A percentile compares a stretch with the other conserved stretches of the same genome.
Evolutionary conservation across 2,888 invertebrate genomes (phyloP).

Genomic region (Clivina fossor): DNA sequence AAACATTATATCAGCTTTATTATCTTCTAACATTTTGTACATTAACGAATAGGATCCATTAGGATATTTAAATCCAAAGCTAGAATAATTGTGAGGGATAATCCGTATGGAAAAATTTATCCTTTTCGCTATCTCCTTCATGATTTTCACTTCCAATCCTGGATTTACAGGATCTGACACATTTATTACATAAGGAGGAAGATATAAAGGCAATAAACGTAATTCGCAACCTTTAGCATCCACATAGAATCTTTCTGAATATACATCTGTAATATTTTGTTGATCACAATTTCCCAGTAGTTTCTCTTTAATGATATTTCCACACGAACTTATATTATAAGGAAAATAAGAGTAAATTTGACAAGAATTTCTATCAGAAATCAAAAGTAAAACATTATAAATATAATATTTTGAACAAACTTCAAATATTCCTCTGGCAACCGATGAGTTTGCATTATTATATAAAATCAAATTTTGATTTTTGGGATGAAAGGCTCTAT

Average conservation of each 20-base stretch:
- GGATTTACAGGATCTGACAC: conserved; percentile 29
- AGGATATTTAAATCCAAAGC: conserved; percentile 54
- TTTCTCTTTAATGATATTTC: not conserved
- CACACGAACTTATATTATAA: conserved; percentile 18
- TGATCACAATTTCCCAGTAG: conserved; percentile 15
- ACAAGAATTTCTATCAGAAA: not conserved
- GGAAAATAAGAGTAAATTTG: conserved; percentile 24
- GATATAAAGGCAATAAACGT: conserved; percentile 30
- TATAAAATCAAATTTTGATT: conserved; percentile 4
- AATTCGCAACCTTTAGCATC: conserved; percentile 36
- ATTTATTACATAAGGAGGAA: conserved; percentile 40
- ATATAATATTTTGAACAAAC: conserved; percentile 8
- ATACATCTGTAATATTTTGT: conserved; percentile 3
- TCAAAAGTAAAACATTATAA: not conserved
- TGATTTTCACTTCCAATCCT: conserved; percentile 39
- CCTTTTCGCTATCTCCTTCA: conserved; percentile 33
- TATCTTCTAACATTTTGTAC: conserved; percentile 52
- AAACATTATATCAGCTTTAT: conserved; percentile 56
- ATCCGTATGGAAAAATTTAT: conserved; percentile 38
- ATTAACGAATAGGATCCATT: conserved; percentile 57
- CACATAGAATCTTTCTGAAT: conserved; percentile 16
- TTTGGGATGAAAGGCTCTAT: no score
- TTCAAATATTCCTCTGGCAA: conserved; percentile 8
- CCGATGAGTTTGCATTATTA: not conserved
- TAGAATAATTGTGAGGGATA: conserved; percentile 23